Evolutionary conservation across 2,113 vertebrate species (phyloP).

Genomic region (Dipodomys stephensi): DNA sequence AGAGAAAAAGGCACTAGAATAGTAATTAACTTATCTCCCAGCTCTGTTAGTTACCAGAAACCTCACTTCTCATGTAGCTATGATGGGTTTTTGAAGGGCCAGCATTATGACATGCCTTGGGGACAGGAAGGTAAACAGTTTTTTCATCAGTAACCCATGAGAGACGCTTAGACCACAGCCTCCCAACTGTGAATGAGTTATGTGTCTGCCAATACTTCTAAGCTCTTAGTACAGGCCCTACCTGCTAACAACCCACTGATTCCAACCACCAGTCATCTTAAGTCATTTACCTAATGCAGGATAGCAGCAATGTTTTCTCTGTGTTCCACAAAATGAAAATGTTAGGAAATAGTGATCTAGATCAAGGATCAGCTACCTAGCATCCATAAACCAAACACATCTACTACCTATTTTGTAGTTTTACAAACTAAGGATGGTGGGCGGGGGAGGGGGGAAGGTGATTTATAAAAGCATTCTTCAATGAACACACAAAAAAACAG

Average conservation of each 20-base stretch:
- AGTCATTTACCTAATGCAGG: background rate
- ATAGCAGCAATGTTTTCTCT: background rate
- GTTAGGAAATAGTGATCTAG: background rate
- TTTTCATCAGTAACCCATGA: background rate
- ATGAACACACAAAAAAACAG: background rate
- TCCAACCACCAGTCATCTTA: background rate
- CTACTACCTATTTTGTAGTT: background rate
- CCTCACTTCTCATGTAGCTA: background rate
- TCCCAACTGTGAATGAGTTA: background rate
- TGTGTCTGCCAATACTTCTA: background rate
- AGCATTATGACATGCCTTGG: background rate
- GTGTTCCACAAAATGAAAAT: background rate
- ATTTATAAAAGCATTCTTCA: background rate
- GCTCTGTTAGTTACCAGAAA: background rate
- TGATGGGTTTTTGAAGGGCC: background rate
- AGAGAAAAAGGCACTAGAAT: too few relatives aligned
- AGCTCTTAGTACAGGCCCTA: background rate
- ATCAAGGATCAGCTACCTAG: background rate
- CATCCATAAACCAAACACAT: background rate
- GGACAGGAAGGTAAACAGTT: background rate
- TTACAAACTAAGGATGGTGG: background rate
- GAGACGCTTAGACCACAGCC: background rate
- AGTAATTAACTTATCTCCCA: background rate
- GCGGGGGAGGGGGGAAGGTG: background rate
- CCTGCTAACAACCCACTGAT: background rate